These are phyloP conservation scores for Cataglyphis livida DNA, from an alignment of 2,888 invertebrate species.

Conservation along the genomic window DNA sequence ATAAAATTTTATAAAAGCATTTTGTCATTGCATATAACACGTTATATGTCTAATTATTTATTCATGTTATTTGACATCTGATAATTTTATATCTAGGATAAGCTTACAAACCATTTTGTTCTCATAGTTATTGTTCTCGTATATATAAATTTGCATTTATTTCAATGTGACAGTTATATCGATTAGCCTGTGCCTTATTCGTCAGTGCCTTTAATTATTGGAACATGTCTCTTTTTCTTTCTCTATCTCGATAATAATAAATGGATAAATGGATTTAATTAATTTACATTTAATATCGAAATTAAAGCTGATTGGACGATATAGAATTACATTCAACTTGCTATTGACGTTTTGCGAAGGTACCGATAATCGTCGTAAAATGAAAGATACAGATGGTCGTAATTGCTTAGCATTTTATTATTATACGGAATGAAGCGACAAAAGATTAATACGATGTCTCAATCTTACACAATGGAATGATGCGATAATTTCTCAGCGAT, in stretches of 20 bases:
- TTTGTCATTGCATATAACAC: neutral
- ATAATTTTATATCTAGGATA: conserved; percentile 30
- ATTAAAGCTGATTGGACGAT: conserved; percentile 22
- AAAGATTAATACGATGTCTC: conserved; percentile 29
- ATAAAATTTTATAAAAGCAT: conserved; percentile 20
- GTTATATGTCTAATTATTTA: conserved; percentile 14
- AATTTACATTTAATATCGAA: conserved; percentile 12
- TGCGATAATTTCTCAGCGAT: conserved; percentile 37
- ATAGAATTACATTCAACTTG: conserved; percentile 6
- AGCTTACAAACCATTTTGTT: conserved; percentile 23
- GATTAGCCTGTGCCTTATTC: conserved; percentile 12
- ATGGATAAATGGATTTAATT: conserved; percentile 17
- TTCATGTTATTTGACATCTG: conserved; percentile 25
- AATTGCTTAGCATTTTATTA: neutral
- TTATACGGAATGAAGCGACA: neutral
- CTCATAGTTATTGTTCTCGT: conserved; percentile 11
- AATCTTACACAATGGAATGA: conserved; percentile 27
- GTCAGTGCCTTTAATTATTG: conserved; percentile 36
- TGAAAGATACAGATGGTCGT: neutral
- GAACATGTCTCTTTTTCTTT: conserved; percentile 6
- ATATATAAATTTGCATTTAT: conserved; percentile 3
- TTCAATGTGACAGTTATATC: conserved; percentile 24
- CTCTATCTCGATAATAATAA: neutral
- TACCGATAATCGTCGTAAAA: neutral
- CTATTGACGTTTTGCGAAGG: conserved; percentile 2